A percentile compares a stretch with the other conserved stretches of the same genome.
phyloP scores from a whole-genome alignment of 2,797 vertebrate species.

The Myotis planiceps region DNA sequence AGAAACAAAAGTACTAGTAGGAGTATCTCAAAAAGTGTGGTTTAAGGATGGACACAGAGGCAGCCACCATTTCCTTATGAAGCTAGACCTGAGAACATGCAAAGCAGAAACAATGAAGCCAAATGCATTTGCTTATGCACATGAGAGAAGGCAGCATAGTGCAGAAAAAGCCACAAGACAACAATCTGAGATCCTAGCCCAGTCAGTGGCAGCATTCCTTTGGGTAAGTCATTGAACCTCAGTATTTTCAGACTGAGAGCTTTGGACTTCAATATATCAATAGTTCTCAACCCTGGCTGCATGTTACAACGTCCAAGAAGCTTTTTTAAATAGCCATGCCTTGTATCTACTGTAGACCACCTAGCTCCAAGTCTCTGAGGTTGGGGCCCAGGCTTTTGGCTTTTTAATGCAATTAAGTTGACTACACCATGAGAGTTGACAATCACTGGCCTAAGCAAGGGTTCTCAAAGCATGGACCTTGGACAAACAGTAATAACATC shows the following conservation, averaged over 20 bases:
- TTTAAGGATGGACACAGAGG: background rate
- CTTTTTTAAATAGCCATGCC: background rate
- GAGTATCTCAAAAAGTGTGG: background rate
- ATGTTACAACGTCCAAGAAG: background rate
- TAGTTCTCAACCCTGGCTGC: background rate
- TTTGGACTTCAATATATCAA: background rate
- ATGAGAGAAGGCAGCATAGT: background rate
- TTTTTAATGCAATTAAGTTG: background rate
- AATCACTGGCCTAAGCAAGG: background rate
- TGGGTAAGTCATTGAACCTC: background rate
- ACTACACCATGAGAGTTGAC: background rate
- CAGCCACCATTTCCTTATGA: background rate
- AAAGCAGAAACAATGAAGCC: constrained; percentile 8
- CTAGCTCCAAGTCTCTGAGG: background rate
- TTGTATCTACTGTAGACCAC: background rate
- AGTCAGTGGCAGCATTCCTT: background rate
- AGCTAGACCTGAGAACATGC: constrained; percentile 20
- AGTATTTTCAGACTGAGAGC: background rate
- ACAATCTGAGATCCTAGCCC: background rate
- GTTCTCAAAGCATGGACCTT: background rate
- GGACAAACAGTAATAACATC: background rate
- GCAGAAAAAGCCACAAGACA: background rate
- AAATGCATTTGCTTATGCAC: constrained; percentile 29
- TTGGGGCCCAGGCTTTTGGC: background rate
- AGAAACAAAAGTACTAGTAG: background rate